Evolutionary conservation across 2,888 invertebrate species (phyloP).

Genomic region (Drosophila vallismaia): DNA sequence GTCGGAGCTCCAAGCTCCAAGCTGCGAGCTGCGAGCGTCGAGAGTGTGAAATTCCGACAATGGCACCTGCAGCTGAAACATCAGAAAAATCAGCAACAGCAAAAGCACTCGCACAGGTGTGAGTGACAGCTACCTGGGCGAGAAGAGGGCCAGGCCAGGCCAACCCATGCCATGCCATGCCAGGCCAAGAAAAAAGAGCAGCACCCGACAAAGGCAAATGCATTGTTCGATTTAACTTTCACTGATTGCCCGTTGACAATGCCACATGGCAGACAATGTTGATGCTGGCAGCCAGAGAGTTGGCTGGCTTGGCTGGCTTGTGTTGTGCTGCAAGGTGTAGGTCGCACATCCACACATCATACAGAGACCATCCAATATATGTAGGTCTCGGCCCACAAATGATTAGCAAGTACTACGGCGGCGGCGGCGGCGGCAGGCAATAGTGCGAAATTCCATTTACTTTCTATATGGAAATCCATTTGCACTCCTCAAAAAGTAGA

Average conservation of each 20-base stretch:
- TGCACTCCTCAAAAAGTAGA: constrained; percentile 18
- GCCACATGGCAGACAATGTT: constrained; percentile 33
- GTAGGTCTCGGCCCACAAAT: constrained; percentile 26
- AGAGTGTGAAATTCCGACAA: constrained; percentile 71
- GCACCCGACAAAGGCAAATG: constrained; percentile 38
- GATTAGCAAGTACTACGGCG: constrained; percentile 54
- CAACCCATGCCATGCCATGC: too few species aligned
- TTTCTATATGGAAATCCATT: constrained; percentile 52
- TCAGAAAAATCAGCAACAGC: background rate
- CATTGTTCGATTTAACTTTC: constrained; percentile 76
- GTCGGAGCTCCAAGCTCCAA: background rate
- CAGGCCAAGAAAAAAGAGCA: background rate
- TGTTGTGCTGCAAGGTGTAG: constrained; percentile 24
- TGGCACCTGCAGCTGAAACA: constrained; percentile 59
- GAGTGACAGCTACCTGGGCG: constrained; percentile 28
- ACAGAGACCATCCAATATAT: constrained; percentile 1
- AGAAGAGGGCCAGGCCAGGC: constrained; percentile 24
- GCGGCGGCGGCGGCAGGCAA: constrained; percentile 2
- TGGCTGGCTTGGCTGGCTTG: too few species aligned
- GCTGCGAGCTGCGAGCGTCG: constrained; percentile 4
- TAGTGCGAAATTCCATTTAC: constrained; percentile 57
- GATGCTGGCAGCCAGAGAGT: background rate
- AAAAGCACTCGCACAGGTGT: constrained; percentile 17
- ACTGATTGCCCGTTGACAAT: constrained; percentile 76
- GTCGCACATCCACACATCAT: background rate